Evolutionary conservation across 2,113 vertebrate species (phyloP).

Genomic region (Bufo bufo): DNA sequence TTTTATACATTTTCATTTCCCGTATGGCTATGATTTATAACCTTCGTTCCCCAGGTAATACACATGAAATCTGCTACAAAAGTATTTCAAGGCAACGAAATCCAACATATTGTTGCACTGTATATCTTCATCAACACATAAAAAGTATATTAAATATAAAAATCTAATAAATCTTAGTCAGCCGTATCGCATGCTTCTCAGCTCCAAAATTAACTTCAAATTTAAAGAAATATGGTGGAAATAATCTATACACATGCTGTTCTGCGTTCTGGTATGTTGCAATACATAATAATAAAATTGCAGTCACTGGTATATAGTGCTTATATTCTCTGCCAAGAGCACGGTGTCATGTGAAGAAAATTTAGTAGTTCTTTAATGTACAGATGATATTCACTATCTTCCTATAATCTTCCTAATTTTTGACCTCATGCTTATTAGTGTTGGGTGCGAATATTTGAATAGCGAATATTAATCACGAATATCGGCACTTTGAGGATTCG

Average conservation of each 20-base stretch:
- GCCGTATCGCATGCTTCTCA: not conserved
- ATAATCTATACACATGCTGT: slow-evolving; percentile 22
- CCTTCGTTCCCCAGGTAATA: not conserved
- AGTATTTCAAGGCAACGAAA: not conserved
- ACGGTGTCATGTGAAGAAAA: slow-evolving; percentile 34
- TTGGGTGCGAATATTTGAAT: too few relatives aligned
- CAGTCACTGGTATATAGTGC: slow-evolving; percentile 9
- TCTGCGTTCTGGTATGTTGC: slow-evolving; percentile 45
- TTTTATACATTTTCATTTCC: not conserved
- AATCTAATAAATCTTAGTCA: slow-evolving; percentile 25
- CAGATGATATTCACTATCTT: slow-evolving; percentile 41
- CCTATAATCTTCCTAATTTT: not conserved
- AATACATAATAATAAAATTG: slow-evolving; percentile 42
- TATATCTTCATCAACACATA: slow-evolving; percentile 13
- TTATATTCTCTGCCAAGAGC: slow-evolving; percentile 30
- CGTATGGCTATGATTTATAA: not conserved
- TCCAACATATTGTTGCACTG: not conserved
- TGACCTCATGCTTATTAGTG: not conserved
- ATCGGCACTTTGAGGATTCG: too few relatives aligned
- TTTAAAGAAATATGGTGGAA: slow-evolving; percentile 24
- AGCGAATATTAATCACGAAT: too few relatives aligned
- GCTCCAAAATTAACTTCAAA: slow-evolving; percentile 2
- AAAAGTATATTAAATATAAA: slow-evolving; percentile 20
- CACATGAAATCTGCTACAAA: not conserved
- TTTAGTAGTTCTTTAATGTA: slow-evolving; percentile 31